Evolutionary conservation across 2,113 vertebrate genomes (phyloP), one percentile per base, ranked within the genome.

Genomic region (Nothobranchius furzeri): DNA sequence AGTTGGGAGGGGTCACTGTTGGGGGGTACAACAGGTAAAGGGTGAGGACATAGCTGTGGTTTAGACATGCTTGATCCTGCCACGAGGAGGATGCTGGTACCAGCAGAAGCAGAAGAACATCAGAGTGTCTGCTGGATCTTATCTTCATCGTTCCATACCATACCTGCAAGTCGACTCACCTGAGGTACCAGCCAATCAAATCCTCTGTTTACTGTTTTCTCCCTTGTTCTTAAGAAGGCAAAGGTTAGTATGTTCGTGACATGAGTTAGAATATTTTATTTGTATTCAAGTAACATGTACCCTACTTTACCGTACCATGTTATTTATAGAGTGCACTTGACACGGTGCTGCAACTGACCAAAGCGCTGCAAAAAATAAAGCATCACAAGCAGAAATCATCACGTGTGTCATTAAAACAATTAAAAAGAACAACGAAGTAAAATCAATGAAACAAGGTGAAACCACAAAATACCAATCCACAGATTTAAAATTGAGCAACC

Each of bases 21-120:
- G 36, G 36, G 36, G 55, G 68, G 78, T 78, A 73, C 68, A 60
- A 10, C 62, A 42, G 71, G 43, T 67, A 83, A 64, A 64, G 74
- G 81, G 54, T 60, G 71, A 78, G 58, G 70, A 81, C 83, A 90
- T 91, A 88, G 48, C 55, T 89, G 90, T 84, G 84, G 86, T 89
- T 57, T 64, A 68, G 65, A 55, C 90, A 53, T 85, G 90, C 73
- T 77, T 40, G 9, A 52, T 85, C 90, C 73, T 87, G 89, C 84
- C 77, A 64, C 56, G 12, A 1, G 0, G 63, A 80, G 80, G 84
- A 90, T 91, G 85, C 45, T 42, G 90, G 90, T 87, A 79, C 89
- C 90, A 82, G 85, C 73, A 86, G 68, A 48, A 80, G 64, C 50
- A 57, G 61, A 52, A 69, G 61, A 64, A 88, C 70, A 87, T 90